Evolutionary conservation across 2,888 invertebrate species (phyloP).

Genomic region (Koerneria pararmatus): DNA sequence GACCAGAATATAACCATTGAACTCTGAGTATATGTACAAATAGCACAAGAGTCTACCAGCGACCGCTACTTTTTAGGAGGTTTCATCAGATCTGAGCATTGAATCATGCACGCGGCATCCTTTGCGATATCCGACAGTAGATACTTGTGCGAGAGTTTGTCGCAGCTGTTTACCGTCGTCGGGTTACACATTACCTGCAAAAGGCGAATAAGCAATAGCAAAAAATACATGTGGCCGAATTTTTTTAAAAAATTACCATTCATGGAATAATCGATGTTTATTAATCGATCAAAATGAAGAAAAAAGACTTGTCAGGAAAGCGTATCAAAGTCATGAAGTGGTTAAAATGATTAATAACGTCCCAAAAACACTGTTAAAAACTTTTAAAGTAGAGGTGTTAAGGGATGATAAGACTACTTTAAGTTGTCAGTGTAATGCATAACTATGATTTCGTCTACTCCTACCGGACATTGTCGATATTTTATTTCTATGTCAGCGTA

Average conservation of each 20-base stretch:
- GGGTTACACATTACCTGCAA: slow-evolving; percentile 57
- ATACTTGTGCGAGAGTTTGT: slow-evolving; percentile 54
- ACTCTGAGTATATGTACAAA: too few species aligned
- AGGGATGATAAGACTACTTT: too few species aligned
- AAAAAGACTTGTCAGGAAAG: slow-evolving; percentile 1
- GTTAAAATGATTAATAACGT: neutral
- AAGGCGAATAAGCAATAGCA: too few species aligned
- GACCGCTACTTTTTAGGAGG: too few species aligned
- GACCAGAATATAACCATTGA: too few species aligned
- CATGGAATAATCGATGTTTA: slow-evolving; percentile 3
- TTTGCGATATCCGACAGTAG: slow-evolving; percentile 48
- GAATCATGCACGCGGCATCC: slow-evolving; percentile 57
- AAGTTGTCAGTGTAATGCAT: too few species aligned
- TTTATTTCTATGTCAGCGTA: too few species aligned
- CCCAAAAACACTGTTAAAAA: neutral
- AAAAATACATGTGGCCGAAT: neutral
- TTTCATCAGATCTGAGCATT: slow-evolving; percentile 54
- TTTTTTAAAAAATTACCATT: slow-evolving; percentile 7
- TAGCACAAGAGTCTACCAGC: slow-evolving; percentile 30
- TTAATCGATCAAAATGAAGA: neutral
- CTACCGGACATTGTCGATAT: too few species aligned
- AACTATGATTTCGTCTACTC: too few species aligned
- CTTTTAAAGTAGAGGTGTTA: too few species aligned
- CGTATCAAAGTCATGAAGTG: too few species aligned
- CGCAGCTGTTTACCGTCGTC: slow-evolving; percentile 48